Evolutionary conservation across 2,797 vertebrate genomes (phyloP).

Genomic region (Dermochelys coriacea): DNA sequence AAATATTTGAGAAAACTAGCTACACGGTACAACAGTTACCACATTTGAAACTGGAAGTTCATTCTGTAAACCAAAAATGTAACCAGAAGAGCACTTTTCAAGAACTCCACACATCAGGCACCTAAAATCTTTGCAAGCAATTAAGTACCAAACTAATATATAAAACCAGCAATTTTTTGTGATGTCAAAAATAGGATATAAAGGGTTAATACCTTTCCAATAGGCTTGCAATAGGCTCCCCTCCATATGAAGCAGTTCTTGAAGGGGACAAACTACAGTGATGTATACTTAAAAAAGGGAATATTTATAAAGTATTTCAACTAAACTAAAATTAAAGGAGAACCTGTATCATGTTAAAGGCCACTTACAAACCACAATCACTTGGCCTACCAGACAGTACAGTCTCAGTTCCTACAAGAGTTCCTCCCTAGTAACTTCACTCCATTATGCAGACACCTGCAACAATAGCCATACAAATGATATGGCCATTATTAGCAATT

Average conservation of each 20-base stretch:
- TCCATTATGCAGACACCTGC: not conserved
- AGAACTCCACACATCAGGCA: not conserved
- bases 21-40: not conserved
- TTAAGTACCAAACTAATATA: not conserved
- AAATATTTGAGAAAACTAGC: not conserved
- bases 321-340: rapidly evolving
- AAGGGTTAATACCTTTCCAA: not conserved
- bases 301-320: not conserved
- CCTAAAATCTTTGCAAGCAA: not conserved
- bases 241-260: not conserved
- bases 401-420: not conserved
- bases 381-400: rapidly evolving
- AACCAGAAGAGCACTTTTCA: not conserved
- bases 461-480: not conserved
- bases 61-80: not conserved
- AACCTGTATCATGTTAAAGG: rapidly evolving
- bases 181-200: not conserved
- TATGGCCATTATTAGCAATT: not conserved
- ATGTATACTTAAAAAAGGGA: not conserved
- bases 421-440: rapidly evolving
- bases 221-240: not conserved
- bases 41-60: not conserved
- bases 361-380: not conserved
- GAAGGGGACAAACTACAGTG: not conserved
- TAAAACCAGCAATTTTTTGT: not conserved